These are phyloP conservation scores for Heliconius himera DNA, from an alignment of 1,140 invertebrate genomes.

Conservation along the genomic window DNA sequence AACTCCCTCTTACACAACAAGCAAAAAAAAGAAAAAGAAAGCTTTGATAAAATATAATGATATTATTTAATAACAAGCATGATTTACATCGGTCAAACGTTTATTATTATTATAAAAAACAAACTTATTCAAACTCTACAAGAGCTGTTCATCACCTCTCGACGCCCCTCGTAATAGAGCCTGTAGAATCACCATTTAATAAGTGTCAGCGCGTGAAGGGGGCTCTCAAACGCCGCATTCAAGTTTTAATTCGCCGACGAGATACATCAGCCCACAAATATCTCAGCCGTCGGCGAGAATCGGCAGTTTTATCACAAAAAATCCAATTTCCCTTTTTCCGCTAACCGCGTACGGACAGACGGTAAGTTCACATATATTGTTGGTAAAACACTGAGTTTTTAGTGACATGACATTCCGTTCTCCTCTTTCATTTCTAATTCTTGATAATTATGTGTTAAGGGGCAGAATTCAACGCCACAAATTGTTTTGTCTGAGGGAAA, in stretches of 20 bases:
- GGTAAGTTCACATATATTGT: background rate
- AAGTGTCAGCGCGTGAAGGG: background rate
- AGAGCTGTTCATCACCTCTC: background rate
- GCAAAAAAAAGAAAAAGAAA: too few species aligned
- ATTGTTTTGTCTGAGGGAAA: too few species aligned
- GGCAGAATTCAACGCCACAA: too few species aligned
- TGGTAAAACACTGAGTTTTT: background rate
- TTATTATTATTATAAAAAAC: too few species aligned
- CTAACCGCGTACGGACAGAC: conserved; percentile 24
- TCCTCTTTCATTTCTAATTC: too few species aligned
- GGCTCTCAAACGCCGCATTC: background rate
- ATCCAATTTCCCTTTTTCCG: conserved; percentile 33
- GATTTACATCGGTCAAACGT: too few species aligned
- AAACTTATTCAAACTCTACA: background rate
- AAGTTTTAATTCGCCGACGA: conserved; percentile 29
- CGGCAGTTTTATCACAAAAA: conserved; percentile 38
- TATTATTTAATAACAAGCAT: too few species aligned
- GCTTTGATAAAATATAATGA: too few species aligned
- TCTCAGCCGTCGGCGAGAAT: conserved; percentile 19
- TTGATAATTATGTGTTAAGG: too few species aligned
- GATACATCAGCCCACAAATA: conserved; percentile 27
- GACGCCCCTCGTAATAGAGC: background rate
- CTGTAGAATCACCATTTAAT: background rate
- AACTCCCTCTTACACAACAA: too few species aligned
- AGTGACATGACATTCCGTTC: too few species aligned